Evolutionary conservation across 2,888 invertebrate genomes (phyloP).

Genomic region (Apocheima hispidaria): DNA sequence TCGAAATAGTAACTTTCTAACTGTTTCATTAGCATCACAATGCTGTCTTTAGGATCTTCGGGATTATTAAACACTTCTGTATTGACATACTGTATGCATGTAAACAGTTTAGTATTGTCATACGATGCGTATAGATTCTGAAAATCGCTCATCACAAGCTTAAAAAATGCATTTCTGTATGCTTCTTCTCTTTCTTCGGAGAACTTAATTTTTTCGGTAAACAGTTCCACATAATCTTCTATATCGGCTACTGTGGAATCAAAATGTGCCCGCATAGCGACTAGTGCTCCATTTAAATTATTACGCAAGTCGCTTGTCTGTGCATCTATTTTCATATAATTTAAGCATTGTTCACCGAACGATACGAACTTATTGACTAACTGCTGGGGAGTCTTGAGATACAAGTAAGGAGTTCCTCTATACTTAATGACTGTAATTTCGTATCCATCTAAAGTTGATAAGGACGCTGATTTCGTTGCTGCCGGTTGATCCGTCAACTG

Average conservation of each 20-base stretch:
- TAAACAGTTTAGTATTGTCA: slow-evolving; percentile 52
- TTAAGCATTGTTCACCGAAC: slow-evolving; percentile 50
- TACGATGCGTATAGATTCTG: slow-evolving; percentile 50
- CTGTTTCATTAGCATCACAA: slow-evolving; percentile 44
- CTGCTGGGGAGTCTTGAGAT: slow-evolving; percentile 49
- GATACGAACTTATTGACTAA: slow-evolving; percentile 46
- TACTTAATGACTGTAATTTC: slow-evolving; percentile 32
- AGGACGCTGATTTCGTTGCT: not conserved
- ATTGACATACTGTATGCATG: slow-evolving; percentile 54
- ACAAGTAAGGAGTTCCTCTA: slow-evolving; percentile 37
- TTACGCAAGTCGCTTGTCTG: slow-evolving; percentile 37
- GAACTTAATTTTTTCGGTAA: slow-evolving; percentile 38
- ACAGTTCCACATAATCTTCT: slow-evolving; percentile 39
- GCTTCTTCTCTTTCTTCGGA: slow-evolving; percentile 47
- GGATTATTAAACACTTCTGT: slow-evolving; percentile 43
- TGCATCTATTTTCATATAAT: slow-evolving; percentile 53
- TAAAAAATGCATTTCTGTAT: slow-evolving; percentile 48
- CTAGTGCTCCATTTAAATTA: slow-evolving; percentile 39
- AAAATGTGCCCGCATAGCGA: slow-evolving; percentile 41
- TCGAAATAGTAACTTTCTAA: slow-evolving; percentile 50
- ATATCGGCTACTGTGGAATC: slow-evolving; percentile 41
- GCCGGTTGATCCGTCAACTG: not conserved
- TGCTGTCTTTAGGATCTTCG: slow-evolving; percentile 54
- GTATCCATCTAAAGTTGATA: slow-evolving; percentile 32
- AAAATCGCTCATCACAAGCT: slow-evolving; percentile 48